A percentile compares a stretch with the other conserved stretches of the same genome.
Evolutionary conservation across 1,140 invertebrate genomes (phyloP).

Genomic region (Aphaenogaster floridana): DNA sequence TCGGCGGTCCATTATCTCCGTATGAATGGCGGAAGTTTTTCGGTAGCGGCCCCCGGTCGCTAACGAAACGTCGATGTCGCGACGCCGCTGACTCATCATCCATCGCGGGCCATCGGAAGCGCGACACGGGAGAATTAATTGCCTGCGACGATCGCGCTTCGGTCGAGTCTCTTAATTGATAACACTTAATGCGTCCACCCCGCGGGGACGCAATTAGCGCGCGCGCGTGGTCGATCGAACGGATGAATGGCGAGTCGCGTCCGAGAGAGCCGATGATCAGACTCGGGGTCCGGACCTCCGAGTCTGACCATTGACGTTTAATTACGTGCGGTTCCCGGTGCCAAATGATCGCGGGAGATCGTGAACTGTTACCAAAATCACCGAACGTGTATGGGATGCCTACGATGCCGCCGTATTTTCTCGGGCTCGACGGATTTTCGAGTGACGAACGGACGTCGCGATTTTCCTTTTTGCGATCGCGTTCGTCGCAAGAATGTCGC

Average conservation of each 20-base stretch:
- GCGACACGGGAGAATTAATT: slow-evolving; percentile 37
- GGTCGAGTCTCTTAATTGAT: slow-evolving; percentile 48
- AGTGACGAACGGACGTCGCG: background rate
- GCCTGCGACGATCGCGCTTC: slow-evolving; percentile 16
- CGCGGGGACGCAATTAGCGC: slow-evolving; percentile 14
- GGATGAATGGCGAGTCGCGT: slow-evolving; percentile 24
- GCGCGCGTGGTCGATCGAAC: slow-evolving; percentile 10
- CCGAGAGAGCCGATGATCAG: no score
- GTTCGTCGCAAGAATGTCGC: background rate
- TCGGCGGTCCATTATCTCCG: slow-evolving; percentile 46
- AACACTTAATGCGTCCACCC: slow-evolving; percentile 5
- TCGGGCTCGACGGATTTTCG: background rate
- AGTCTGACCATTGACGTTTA: slow-evolving; percentile 24
- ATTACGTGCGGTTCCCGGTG: background rate
- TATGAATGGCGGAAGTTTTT: slow-evolving; percentile 32
- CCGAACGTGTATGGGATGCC: background rate
- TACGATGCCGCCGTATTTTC: background rate
- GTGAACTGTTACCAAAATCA: background rate
- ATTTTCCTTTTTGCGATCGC: background rate
- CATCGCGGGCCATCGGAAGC: background rate
- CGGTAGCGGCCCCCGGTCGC: slow-evolving; percentile 17
- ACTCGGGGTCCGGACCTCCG: background rate
- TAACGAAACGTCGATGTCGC: background rate
- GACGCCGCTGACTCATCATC: slow-evolving; percentile 50
- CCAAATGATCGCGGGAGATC: background rate